Conservation (phyloP, 2,113 vertebrate genomes). For the Antennarius striatus region DNA sequence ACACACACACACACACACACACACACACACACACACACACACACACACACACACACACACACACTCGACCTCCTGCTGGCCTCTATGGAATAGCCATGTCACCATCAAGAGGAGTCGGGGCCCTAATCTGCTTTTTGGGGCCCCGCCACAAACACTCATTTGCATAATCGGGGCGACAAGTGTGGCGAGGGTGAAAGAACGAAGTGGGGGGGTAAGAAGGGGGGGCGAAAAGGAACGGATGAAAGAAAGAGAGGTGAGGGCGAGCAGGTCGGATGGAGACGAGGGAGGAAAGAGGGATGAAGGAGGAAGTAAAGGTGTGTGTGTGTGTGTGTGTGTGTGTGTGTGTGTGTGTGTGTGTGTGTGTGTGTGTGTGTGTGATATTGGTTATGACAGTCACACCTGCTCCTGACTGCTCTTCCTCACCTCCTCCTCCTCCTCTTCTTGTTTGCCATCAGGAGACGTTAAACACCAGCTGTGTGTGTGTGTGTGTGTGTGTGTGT, state of each 20-base stretch:
- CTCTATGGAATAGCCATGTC: slow-evolving; percentile 78
- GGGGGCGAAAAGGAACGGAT: slow-evolving; percentile 9
- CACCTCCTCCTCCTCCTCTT: slow-evolving; percentile 56
- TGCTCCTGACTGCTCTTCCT: slow-evolving; percentile 67
- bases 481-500: neutral
- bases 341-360: neutral
- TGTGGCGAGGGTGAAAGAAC: slow-evolving; percentile 81
- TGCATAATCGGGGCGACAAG: slow-evolving; percentile 93
- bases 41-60: slow-evolving; percentile 1
- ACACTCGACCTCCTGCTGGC: slow-evolving; percentile 46
- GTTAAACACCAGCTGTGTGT: slow-evolving; percentile 27
- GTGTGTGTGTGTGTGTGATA: slow-evolving; percentile 51
- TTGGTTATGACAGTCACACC: slow-evolving; percentile 88
- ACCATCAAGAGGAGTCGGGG: slow-evolving; percentile 79
- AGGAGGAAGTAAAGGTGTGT: slow-evolving; percentile 13
- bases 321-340: slow-evolving; percentile 4
- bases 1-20: too few relatives aligned
- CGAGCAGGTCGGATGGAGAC: neutral
- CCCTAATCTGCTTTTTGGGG: slow-evolving; percentile 83
- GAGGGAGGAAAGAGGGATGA: neutral
- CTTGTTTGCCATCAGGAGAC: slow-evolving; percentile 45
- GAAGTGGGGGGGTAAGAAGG: slow-evolving; percentile 29
- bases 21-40: neutral
- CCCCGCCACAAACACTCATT: slow-evolving; percentile 80
- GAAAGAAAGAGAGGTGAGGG: slow-evolving; percentile 5